Percentiles rank a stretch among this genome's conserved stretches.
Evolutionary conservation across 2,888 invertebrate genomes (phyloP).

Genomic region (Ectropis crepuscularia): DNA sequence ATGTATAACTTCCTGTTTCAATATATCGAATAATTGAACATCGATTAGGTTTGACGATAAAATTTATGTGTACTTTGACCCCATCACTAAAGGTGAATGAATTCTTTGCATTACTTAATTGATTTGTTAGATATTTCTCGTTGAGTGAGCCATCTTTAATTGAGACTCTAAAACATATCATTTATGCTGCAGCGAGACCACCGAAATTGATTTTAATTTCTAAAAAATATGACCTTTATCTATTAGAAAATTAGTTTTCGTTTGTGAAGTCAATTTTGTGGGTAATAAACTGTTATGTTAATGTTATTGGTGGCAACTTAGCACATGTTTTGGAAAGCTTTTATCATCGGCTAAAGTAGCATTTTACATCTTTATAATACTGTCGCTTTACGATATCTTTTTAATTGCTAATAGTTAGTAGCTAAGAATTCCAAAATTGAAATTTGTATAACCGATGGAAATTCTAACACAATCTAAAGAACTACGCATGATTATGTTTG

Average conservation of each 20-base stretch:
- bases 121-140: conserved; percentile 80
- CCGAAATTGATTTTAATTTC: conserved; percentile 51
- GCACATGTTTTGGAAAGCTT: conserved; percentile 19
- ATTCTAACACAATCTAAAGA: too few species aligned
- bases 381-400: conserved; percentile 13
- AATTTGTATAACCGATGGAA: not conserved
- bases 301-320: conserved; percentile 25
- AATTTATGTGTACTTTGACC: conserved; percentile 17
- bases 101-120: conserved; percentile 82
- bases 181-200: conserved; percentile 57
- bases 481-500: too few species aligned
- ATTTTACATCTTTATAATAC: conserved; percentile 12
- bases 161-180: conserved; percentile 68
- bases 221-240: conserved; percentile 38
- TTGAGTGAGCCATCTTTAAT: conserved; percentile 78
- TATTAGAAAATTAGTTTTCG: conserved; percentile 35
- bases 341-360: conserved; percentile 26
- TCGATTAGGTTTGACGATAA: conserved; percentile 25
- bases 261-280: conserved; percentile 35
- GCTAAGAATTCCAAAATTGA: not conserved
- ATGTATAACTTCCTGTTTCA: conserved; percentile 1
- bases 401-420: conserved; percentile 7
- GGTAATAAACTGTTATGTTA: conserved; percentile 34
- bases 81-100: conserved; percentile 77
- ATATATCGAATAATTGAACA: conserved; percentile 20